Percentiles rank a stretch among this genome's conserved stretches.
Evolutionary conservation across 2,888 invertebrate species (phyloP).

Genomic region (Noctua pronuba): DNA sequence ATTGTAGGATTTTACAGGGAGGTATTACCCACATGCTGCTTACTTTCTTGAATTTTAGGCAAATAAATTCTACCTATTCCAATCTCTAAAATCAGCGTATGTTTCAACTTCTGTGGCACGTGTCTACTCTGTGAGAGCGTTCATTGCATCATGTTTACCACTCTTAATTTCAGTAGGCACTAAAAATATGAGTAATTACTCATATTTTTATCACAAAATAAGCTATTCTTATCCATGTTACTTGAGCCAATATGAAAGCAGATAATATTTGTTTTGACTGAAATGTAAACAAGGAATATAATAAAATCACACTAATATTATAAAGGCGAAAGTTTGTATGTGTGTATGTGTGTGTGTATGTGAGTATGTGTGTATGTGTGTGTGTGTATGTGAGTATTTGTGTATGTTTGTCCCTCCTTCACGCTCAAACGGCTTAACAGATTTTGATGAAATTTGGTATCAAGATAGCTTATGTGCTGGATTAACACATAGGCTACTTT

Average conservation of each 20-base stretch:
- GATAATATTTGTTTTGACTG: not conserved
- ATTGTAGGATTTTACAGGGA: not conserved
- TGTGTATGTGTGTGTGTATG: too few species aligned
- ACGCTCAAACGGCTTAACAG: too few species aligned
- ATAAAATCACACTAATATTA: too few species aligned
- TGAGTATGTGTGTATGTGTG: too few species aligned
- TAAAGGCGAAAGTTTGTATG: too few species aligned
- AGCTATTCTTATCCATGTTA: not conserved
- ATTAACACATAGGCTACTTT: too few species aligned
- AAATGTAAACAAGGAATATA: not conserved
- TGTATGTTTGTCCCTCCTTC: too few species aligned
- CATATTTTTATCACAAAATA: not conserved
- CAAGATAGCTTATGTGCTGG: too few species aligned
- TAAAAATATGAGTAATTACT: not conserved
- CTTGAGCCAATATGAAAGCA: not conserved
- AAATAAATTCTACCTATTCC: not conserved
- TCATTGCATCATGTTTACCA: not conserved
- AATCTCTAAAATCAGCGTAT: not conserved
- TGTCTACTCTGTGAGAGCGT: not conserved
- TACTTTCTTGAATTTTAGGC: not conserved
- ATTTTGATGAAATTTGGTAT: too few species aligned
- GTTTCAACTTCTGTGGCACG: not conserved
- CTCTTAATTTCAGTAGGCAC: not conserved
- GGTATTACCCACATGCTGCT: not conserved
- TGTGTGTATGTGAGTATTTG: too few species aligned